phyloP scores from a whole-genome alignment of 2,888 invertebrate species.

The Latrodectus elegans region DNA sequence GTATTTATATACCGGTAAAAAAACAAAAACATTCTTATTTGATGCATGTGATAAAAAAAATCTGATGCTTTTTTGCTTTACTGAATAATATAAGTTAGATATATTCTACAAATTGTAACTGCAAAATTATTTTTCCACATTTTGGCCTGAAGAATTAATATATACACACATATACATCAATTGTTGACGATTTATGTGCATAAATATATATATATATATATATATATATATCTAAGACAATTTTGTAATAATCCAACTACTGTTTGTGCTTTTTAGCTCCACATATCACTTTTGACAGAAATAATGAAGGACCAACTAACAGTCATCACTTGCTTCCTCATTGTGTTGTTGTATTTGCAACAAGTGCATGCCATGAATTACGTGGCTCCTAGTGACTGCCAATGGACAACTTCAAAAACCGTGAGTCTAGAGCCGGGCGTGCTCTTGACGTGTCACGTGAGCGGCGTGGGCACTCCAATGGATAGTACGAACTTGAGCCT shows the following conservation, averaged over 20 bases:
- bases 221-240: neutral
- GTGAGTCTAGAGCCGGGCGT: constrained; percentile 78
- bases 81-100: constrained; percentile 14
- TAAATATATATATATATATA: neutral
- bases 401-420: constrained; percentile 48
- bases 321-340: constrained; percentile 18
- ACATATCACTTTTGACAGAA: constrained; percentile 39
- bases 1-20: too few relatives aligned
- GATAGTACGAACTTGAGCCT: constrained; percentile 92
- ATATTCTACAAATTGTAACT: constrained; percentile 14
- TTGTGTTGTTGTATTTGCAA: constrained; percentile 14
- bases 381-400: constrained; percentile 61
- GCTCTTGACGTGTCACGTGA: constrained; percentile 84
- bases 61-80: neutral
- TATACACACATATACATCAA: neutral
- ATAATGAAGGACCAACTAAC: constrained; percentile 63
- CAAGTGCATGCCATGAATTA: constrained; percentile 43
- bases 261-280: neutral
- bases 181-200: neutral
- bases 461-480: constrained; percentile 82
- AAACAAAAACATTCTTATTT: too few relatives aligned
- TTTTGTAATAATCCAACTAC: neutral
- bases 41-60: neutral
- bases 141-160: constrained; percentile 6
- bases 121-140: constrained; percentile 13